These are phyloP conservation scores for Colinus virginianus DNA, from an alignment of 2,113 vertebrate species.

Conservation along the genomic window DNA sequence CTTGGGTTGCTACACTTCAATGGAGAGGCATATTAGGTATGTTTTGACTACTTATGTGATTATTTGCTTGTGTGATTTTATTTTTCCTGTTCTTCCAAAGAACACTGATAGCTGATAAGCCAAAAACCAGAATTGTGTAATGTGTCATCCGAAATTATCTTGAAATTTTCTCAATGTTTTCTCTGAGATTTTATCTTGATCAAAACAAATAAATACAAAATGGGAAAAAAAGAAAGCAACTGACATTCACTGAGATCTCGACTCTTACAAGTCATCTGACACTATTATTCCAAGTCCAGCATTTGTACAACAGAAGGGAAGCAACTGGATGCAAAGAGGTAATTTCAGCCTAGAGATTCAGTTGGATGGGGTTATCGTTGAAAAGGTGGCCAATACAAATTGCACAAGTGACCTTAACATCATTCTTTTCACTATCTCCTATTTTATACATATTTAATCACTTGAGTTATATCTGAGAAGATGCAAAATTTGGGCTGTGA, in stretches of 20 bases:
- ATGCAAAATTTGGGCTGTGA: background rate
- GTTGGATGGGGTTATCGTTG: background rate
- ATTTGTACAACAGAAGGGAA: background rate
- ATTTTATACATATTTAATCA: background rate
- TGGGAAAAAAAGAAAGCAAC: accelerated
- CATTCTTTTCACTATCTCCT: background rate
- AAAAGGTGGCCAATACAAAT: conserved; percentile 3
- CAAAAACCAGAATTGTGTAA: background rate
- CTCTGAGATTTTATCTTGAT: background rate
- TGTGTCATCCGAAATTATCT: background rate
- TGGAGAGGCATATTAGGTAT: background rate
- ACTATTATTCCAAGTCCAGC: background rate
- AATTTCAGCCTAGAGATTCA: background rate
- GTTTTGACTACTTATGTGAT: background rate
- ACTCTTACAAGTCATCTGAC: background rate
- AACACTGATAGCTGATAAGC: background rate
- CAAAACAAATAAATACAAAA: background rate
- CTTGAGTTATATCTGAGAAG: background rate
- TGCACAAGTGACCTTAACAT: background rate
- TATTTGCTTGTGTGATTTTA: background rate
- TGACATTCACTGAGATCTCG: background rate
- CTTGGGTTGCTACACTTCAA: conserved; percentile 29
- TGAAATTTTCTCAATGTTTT: background rate
- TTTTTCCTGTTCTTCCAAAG: background rate
- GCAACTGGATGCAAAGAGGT: background rate